phyloP scores from a whole-genome alignment of 2,888 invertebrate species.

The Pycnomerus fuliginosus region DNA sequence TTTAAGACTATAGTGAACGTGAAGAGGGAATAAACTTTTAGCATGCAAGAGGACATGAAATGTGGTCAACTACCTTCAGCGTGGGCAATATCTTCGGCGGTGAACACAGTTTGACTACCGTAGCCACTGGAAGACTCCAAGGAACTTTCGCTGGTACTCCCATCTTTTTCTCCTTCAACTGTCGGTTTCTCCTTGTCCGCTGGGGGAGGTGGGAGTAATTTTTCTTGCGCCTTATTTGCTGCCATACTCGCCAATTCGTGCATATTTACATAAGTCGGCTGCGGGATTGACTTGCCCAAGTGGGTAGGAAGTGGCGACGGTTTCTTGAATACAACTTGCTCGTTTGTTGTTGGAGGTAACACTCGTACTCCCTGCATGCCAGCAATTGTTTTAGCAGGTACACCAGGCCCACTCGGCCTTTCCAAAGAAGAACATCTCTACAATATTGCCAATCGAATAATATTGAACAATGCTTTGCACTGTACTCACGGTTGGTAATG shows the following conservation, averaged over 20 bases:
- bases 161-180: conserved; percentile 53
- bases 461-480: conserved; percentile 1
- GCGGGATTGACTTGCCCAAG: conserved; percentile 69
- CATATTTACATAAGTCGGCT: conserved; percentile 90
- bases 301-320: conserved; percentile 74
- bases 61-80: conserved; percentile 40
- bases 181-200: conserved; percentile 56
- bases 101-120: conserved; percentile 73
- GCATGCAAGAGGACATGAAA: too few species aligned
- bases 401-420: conserved; percentile 60
- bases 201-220: conserved; percentile 61
- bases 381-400: conserved; percentile 59
- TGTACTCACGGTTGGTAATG: conserved; percentile 68
- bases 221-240: conserved; percentile 69
- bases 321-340: conserved; percentile 57
- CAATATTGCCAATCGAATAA: conserved; percentile 16
- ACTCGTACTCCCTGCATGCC: conserved; percentile 51
- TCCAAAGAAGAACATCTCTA: conserved; percentile 85
- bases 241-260: conserved; percentile 83
- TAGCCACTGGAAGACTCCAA: conserved; percentile 76
- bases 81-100: conserved; percentile 56
- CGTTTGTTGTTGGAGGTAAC: conserved; percentile 52
- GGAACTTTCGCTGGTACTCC: conserved; percentile 73
- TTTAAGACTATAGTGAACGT: too few species aligned
- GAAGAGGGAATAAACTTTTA: too few species aligned